phyloP scores from a whole-genome alignment of 2,113 vertebrate species.

The Gnathonemus echidnorhynchus region DNA sequence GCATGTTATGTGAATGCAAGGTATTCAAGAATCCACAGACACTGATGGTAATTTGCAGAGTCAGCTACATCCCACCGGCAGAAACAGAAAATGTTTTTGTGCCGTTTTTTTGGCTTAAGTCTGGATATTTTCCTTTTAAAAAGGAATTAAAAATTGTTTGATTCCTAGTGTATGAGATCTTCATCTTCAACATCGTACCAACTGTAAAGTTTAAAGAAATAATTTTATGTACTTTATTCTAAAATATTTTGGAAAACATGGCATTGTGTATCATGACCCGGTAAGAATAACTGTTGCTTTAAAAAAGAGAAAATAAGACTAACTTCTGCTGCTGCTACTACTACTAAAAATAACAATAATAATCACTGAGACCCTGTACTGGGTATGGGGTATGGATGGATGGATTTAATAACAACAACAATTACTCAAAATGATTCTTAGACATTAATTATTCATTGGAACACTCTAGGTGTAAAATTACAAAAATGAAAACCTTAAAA shows the following conservation, averaged over 20 bases:
- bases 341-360: not conserved
- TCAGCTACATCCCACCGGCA: not conserved
- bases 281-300: not conserved
- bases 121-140: not conserved
- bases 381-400: not conserved
- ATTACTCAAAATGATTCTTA: not conserved
- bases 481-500: not conserved
- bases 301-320: not conserved
- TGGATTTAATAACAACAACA: not conserved
- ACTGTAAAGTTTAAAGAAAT: not conserved
- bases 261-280: not conserved
- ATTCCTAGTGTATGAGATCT: not conserved
- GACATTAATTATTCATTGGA: conserved; percentile 1
- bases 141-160: not conserved
- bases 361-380: not conserved
- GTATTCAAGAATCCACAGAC: not conserved
- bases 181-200: not conserved
- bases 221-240: not conserved
- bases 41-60: not conserved
- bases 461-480: not conserved
- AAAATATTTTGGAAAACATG: not conserved
- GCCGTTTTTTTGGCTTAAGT: not conserved
- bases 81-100: not conserved
- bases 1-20: not conserved
- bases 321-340: not conserved